These are phyloP conservation scores for Bombus haemorrhoidalis DNA, from an alignment of 1,140 invertebrate genomes.

Conservation along the genomic window DNA sequence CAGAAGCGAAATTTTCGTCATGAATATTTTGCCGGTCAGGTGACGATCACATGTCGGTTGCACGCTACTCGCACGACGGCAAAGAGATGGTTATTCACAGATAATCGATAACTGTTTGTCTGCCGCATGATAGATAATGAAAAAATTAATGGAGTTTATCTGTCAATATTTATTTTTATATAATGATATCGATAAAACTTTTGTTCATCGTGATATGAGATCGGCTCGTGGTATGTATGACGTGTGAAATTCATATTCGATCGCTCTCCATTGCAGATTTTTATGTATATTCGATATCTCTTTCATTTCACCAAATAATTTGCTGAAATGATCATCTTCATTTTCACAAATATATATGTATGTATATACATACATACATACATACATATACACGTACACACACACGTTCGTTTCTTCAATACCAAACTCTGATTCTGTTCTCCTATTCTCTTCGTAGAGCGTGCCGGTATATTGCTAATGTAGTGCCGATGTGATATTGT, in stretches of 20 bases:
- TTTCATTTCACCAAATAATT: neutral
- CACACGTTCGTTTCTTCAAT: too few species aligned
- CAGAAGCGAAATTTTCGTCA: neutral
- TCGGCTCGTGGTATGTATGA: neutral
- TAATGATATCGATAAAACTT: neutral
- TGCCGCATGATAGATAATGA: neutral
- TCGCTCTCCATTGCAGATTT: neutral
- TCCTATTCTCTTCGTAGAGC: too few species aligned
- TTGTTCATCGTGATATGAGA: neutral
- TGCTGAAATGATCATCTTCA: neutral
- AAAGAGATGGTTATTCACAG: neutral
- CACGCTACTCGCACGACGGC: neutral
- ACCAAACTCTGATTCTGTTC: too few species aligned
- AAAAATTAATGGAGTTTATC: neutral
- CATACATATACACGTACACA: too few species aligned
- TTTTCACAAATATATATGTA: neutral
- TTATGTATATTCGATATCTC: neutral
- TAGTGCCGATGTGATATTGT: too few species aligned
- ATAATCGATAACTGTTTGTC: neutral
- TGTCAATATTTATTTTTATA: neutral
- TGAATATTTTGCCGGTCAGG: neutral
- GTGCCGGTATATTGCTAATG: too few species aligned
- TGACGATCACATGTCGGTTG: neutral
- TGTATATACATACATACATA: too few species aligned
- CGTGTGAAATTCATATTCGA: neutral